A percentile compares a stretch with the other conserved stretches of the same genome.
Conservation (phyloP, 2,113 vertebrate genomes). For the Argyrosomus japonicus region DNA sequence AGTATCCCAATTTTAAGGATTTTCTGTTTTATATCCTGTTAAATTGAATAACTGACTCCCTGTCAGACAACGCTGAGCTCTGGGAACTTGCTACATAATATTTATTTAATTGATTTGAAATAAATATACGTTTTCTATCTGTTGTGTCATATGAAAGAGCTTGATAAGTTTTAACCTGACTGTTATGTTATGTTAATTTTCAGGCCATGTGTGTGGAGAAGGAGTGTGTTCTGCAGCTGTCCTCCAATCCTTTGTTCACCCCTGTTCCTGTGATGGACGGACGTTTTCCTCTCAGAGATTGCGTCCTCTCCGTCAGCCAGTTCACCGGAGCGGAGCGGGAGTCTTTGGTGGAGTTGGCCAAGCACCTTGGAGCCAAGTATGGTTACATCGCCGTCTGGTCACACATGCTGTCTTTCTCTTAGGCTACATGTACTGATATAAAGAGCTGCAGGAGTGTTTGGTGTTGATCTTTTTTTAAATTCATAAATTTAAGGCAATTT, state of each 20-base stretch:
- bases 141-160: neutral
- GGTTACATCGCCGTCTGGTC: constrained; percentile 5
- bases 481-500: neutral
- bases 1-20: too few species aligned
- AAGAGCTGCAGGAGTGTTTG: neutral
- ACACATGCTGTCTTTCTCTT: neutral
- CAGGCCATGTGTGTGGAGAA: constrained; percentile 93
- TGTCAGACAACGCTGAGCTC: too few species aligned
- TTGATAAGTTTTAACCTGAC: neutral
- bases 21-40: too few species aligned
- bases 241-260: constrained; percentile 91
- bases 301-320: constrained; percentile 96
- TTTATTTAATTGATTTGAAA: neutral
- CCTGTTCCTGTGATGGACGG: constrained; percentile 90
- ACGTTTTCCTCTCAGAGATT: constrained; percentile 86
- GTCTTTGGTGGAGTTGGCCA: constrained; percentile 90
- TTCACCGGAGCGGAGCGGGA: constrained; percentile 94
- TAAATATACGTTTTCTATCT: neutral
- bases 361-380: constrained; percentile 92
- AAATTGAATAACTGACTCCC: too few species aligned
- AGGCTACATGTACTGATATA: neutral
- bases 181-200: neutral
- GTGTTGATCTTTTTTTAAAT: neutral
- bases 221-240: constrained; percentile 86
- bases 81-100: too few species aligned